Evolutionary conservation across 2,113 vertebrate genomes (phyloP).

Genomic region (Parotia lawesii): DNA sequence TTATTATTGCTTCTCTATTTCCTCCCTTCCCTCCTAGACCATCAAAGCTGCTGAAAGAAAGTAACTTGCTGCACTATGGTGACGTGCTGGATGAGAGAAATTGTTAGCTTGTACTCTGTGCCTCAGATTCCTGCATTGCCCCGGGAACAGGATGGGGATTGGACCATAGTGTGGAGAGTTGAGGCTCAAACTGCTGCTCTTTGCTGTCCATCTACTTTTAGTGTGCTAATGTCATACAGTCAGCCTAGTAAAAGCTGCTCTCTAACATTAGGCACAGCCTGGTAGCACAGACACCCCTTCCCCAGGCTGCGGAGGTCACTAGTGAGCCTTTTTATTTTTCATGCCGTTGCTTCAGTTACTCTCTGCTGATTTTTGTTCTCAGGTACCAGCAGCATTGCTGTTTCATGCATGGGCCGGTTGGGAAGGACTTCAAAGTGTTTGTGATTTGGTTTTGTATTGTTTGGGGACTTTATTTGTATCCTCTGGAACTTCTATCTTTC

Average conservation of each 20-base stretch:
- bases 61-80: background rate
- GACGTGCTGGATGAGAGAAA: background rate
- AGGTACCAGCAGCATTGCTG: background rate
- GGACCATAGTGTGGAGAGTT: background rate
- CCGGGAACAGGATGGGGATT: background rate
- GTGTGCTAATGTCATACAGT: background rate
- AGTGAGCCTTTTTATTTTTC: background rate
- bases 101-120: background rate
- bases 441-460: background rate
- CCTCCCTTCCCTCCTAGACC: background rate
- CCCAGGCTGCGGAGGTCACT: background rate
- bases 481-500: background rate
- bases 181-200: background rate
- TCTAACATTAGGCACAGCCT: background rate
- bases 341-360: background rate
- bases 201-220: background rate
- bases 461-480: background rate
- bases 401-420: background rate
- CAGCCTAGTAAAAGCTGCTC: background rate
- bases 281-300: background rate
- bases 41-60: background rate
- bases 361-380: background rate
- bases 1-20: background rate
- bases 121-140: background rate
- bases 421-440: background rate